Base-by-base conservation (phyloP, 2,888 invertebrate genomes). In the Bellardia bayeri region DNA sequence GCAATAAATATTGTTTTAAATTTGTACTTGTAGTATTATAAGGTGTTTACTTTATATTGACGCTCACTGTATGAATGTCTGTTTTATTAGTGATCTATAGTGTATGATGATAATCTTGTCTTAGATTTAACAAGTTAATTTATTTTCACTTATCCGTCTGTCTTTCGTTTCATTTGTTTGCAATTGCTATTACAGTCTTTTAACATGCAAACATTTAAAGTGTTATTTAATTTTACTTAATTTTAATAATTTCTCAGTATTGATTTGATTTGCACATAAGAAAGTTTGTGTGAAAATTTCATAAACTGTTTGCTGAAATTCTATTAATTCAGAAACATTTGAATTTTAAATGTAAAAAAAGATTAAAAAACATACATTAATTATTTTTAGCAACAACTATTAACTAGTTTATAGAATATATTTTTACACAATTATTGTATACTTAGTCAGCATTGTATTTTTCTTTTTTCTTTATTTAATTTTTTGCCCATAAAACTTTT, bases 151-250 rank as follows among this genome's bases (percentile, higher is more conserved):
- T 58, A 56, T 40, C 40, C 23, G 23, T 61, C 40, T 76, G 13
- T 8, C 4, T 51, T 40, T 42, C 58, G 23, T 3, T 54, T 3
- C 14, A 23, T 61, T 68, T 66, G 30, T 68, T 54, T 66, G 56
- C 33, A 56, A 64, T 56, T 66, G 14, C 23, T 45, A 42, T 71
- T 54, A 40, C 42, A 72, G 1, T 16, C 40, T 56, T 23, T 23
- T 56, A 72, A 30, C 82, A 82, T 74, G 82, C 74, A 66, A 81
- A 42, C 54, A 64, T 64, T 64, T 30, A 42, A 72, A 66, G 23
- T 66, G 45, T 64, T 64, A 42, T 51, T 69, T 37, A 71, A 63
- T 69, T n/a, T n/a, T 45, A 78, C 49, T 78, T 64, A 66, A 66
- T 49, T 78, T 78, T 23, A 54, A 51, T 40, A 66, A 40, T 64